Base-by-base conservation (phyloP, 1,140 invertebrate genomes). In the Camponotus floridanus region DNA sequence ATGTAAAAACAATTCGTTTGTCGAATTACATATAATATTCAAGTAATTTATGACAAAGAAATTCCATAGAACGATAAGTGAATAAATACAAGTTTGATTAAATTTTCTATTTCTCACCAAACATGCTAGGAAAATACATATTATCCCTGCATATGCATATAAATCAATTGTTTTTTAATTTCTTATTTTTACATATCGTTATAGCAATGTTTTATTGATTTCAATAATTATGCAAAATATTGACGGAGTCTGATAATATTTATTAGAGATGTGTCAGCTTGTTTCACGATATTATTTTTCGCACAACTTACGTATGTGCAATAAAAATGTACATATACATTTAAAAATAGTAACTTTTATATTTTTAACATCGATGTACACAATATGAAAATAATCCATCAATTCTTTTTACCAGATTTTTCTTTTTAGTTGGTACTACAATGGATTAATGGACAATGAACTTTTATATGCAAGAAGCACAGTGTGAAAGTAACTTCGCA, bases 131-230 rank as follows among this genome's bases (percentile, higher is more conserved):
- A 74, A 73, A 85, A 80, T 59, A 81, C 79, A 85, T 78, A 64
- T 86, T 87, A 91, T 84, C 90, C 90, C 89, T 92, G 91, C 91
- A 92, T 93, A 91, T 86, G 87, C 88, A 91, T 88, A 87, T 91
- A 85, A 57, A 51, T 85, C 59, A 21, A 64, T n/a, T 51, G 15
- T 9, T 26, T 70, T 74, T 71, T 26, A 21, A 39, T 80, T 64
- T 36, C 13, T 76, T 31, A 11, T 26, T 3, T 42, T 18, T 18
- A 51, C 3, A 64, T 39, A 5, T 59, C 7, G n/a, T 76, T 57
- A 55, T 26, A 39, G n/a, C 13, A 45, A 78, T 78, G 1, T 68
- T 61, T 57, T 70, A 80, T 59, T 81, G 8, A 11, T 81, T 81
- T 71, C 0, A 31, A 26, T 68, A 18, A 79, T 65, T 65, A 33